Conservation (phyloP, 2,113 vertebrate genomes). For the Corvus hawaiiensis region DNA sequence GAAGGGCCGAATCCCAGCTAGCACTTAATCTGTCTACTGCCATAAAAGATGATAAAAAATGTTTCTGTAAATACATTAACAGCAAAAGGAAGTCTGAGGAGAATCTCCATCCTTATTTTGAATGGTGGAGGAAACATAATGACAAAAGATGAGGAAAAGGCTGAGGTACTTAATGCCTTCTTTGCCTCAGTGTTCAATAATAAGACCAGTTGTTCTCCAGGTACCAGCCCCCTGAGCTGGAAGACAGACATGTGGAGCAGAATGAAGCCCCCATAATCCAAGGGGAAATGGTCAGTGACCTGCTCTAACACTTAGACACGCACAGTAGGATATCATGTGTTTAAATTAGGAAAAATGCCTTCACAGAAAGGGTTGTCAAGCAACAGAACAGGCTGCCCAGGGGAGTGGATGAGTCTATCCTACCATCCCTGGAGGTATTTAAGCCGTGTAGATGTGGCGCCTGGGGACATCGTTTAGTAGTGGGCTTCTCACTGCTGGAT, state of each 20-base stretch:
- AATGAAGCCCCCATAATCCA: background rate
- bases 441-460: background rate
- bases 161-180: background rate
- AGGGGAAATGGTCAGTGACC: background rate
- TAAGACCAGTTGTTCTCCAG: background rate
- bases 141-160: background rate
- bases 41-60: background rate
- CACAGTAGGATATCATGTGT: background rate
- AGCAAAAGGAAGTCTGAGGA: background rate
- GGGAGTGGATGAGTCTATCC: background rate
- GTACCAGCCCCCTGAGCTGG: background rate
- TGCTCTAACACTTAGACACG: background rate
- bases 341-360: background rate
- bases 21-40: background rate
- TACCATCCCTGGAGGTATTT: background rate
- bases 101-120: background rate
- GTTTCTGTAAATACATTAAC: background rate
- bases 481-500: background rate
- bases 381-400: background rate
- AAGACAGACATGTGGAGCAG: background rate
- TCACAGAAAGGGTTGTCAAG: background rate
- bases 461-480: background rate
- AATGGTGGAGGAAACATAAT: rapidly evolving
- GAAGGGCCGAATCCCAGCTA: background rate
- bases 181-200: background rate